Conservation (phyloP, 2,797 vertebrate species). For the Pyrrhura leucotis region DNA sequence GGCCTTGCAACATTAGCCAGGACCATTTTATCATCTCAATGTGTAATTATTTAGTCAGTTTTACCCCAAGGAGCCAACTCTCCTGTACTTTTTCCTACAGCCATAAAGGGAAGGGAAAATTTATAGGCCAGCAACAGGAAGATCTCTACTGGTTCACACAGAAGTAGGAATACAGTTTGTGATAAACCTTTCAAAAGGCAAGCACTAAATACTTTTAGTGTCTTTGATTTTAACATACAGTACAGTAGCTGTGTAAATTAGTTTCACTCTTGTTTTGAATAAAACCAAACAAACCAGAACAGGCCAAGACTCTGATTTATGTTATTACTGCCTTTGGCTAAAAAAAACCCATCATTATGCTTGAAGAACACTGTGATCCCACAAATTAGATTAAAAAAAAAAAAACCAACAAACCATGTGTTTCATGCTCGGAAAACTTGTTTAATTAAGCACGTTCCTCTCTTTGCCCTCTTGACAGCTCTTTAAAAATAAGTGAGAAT, state of each 20-base stretch:
- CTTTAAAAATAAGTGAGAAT: background rate
- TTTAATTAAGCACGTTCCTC: conserved; percentile 16
- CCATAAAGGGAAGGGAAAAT: background rate
- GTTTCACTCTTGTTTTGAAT: conserved; percentile 41
- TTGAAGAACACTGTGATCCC: conserved; percentile 40
- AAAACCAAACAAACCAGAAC: conserved; percentile 56
- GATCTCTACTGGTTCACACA: background rate
- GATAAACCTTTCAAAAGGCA: conserved; percentile 35
- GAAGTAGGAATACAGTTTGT: background rate
- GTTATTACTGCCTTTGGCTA: conserved; percentile 56
- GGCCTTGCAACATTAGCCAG: conserved; percentile 20
- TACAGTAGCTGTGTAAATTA: conserved; percentile 43
- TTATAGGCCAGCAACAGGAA: background rate
- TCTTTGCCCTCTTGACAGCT: background rate
- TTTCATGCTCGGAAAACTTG: conserved; percentile 45
- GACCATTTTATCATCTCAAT: conserved; percentile 32
- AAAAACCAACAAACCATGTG: background rate
- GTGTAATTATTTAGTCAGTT: conserved; percentile 65
- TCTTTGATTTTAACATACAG: conserved; percentile 19
- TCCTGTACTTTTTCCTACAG: conserved; percentile 1
- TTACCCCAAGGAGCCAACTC: conserved; percentile 34
- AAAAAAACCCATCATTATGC: conserved; percentile 41
- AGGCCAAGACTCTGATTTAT: conserved; percentile 51
- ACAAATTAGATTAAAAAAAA: background rate
- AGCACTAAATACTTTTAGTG: background rate